phyloP scores from a whole-genome alignment of 2,888 invertebrate species.

The Dioctria linearis region DNA sequence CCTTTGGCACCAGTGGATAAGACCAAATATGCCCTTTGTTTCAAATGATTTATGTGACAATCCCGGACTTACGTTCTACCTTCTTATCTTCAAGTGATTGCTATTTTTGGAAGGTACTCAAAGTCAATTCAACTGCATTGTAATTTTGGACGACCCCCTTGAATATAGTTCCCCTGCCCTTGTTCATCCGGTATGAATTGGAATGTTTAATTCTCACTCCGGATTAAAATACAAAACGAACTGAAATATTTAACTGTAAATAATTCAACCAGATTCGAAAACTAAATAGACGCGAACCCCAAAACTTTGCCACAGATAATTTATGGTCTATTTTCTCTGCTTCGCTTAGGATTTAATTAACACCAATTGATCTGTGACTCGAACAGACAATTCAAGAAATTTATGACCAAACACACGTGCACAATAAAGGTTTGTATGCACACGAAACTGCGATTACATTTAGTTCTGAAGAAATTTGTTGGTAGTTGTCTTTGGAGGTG shows the following conservation, averaged over 20 bases:
- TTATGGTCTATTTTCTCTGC: conserved; percentile 61
- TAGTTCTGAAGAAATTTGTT: neutral
- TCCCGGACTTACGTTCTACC: conserved; percentile 20
- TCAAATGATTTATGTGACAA: conserved; percentile 58
- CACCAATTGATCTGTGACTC: conserved; percentile 71
- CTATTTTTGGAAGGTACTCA: conserved; percentile 1
- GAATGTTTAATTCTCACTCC: conserved; percentile 19
- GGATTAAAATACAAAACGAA: conserved; percentile 39
- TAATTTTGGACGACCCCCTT: conserved; percentile 36
- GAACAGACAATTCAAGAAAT: conserved; percentile 56
- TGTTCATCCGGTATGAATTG: neutral
- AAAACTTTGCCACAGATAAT: conserved; percentile 57
- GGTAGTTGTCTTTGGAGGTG: neutral
- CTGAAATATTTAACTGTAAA: conserved; percentile 34
- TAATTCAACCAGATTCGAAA: conserved; percentile 18
- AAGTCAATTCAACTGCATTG: conserved; percentile 14
- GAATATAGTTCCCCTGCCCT: neutral
- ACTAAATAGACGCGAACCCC: conserved; percentile 31
- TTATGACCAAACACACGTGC: conserved; percentile 41
- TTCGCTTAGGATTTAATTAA: conserved; percentile 69
- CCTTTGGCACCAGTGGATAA: conserved; percentile 29
- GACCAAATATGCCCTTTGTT: conserved; percentile 40
- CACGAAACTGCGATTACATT: too few relatives aligned
- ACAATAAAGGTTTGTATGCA: neutral
- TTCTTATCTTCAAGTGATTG: conserved; percentile 39